Conservation (phyloP, 2,888 invertebrate genomes). For the Boloria selene region DNA sequence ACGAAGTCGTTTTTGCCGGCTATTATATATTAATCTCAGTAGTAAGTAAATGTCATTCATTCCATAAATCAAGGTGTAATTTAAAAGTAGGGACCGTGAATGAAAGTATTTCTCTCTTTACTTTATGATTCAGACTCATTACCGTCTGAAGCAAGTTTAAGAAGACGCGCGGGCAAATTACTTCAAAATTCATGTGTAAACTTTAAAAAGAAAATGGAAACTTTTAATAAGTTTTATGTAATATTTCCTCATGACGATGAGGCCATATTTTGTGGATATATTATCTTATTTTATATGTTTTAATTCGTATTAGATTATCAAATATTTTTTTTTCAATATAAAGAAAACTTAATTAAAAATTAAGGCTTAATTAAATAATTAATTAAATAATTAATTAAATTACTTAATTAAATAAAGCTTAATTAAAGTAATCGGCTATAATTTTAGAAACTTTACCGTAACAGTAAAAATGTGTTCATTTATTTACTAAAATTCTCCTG, state of each 20-base stretch:
- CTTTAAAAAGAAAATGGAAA: conserved; percentile 12
- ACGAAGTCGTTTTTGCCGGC: neutral
- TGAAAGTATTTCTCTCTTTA: conserved; percentile 14
- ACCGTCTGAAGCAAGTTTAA: conserved; percentile 11
- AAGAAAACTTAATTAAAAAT: no score
- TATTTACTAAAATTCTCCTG: neutral
- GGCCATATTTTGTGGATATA: neutral
- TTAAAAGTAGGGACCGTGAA: conserved; percentile 11
- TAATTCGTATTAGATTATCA: no score
- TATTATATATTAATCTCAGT: conserved; percentile 1
- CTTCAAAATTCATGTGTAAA: conserved; percentile 12
- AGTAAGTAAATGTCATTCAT: neutral
- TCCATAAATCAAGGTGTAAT: conserved; percentile 16
- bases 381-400: no score
- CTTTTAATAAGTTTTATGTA: conserved; percentile 10
- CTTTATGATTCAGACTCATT: conserved; percentile 17
- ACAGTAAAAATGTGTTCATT: no score
- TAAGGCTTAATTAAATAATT: no score
- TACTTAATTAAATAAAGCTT: no score
- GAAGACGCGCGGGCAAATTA: conserved; percentile 1
- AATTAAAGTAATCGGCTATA: no score
- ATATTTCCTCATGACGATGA: neutral
- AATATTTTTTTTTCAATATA: no score
- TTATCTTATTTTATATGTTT: neutral
- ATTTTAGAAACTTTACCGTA: no score